Conservation (phyloP, 2,113 vertebrate genomes). For the Dissostichus mawsoni region DNA sequence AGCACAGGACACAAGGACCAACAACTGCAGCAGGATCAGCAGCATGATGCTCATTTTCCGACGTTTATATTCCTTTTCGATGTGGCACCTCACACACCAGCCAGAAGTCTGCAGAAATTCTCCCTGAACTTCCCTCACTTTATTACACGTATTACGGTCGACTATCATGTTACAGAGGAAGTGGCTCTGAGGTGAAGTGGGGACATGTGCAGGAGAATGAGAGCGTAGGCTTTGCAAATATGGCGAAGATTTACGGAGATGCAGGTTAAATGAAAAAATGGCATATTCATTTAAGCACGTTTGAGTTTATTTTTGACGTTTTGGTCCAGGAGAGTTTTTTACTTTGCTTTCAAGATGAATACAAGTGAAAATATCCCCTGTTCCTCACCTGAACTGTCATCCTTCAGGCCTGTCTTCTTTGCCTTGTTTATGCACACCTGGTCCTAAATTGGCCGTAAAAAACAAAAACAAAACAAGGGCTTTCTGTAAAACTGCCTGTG, state of each 20-base stretch:
- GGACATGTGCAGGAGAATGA: background rate
- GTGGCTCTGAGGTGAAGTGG: constrained; percentile 14
- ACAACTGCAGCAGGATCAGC: constrained; percentile 64
- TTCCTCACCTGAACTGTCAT: background rate
- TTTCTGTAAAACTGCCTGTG: background rate
- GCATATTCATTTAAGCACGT: background rate
- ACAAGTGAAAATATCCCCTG: accelerated
- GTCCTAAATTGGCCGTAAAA: background rate
- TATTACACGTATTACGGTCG: constrained; percentile 77
- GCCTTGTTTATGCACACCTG: background rate
- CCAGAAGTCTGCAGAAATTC: constrained; percentile 49
- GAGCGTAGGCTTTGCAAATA: background rate
- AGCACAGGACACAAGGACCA: constrained; percentile 46
- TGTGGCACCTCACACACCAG: constrained; percentile 82
- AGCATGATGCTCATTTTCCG: constrained; percentile 65
- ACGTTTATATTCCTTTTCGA: constrained; percentile 69
- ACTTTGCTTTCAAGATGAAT: background rate
- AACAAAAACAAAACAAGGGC: no score
- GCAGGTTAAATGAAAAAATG: background rate
- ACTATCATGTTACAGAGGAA: constrained; percentile 80
- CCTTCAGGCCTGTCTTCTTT: background rate
- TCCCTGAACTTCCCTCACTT: constrained; percentile 37
- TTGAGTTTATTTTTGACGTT: background rate
- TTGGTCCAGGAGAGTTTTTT: background rate
- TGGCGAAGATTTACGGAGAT: background rate